Conservation (phyloP, 1,140 invertebrate genomes). For the Drosophila yakuba region DNA sequence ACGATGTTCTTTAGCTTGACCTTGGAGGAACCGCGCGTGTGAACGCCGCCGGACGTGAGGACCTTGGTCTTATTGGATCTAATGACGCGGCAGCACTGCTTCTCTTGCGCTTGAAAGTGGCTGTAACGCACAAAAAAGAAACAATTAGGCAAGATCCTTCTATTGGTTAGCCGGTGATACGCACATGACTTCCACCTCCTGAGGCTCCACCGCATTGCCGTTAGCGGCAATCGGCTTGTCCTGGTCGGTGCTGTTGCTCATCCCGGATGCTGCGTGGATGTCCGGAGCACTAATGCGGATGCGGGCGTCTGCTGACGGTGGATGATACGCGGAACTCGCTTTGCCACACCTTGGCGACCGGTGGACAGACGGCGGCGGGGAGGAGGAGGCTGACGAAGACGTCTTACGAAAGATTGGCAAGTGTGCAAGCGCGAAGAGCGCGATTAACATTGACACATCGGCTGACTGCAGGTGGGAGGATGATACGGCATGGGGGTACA, state of each 20-base stretch:
- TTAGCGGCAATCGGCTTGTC: slow-evolving; percentile 54
- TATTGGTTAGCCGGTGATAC: background rate
- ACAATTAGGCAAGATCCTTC: no score
- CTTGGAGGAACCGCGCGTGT: slow-evolving; percentile 92
- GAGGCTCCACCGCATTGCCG: slow-evolving; percentile 50
- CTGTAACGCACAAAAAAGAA: slow-evolving; percentile 8
- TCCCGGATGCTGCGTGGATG: slow-evolving; percentile 27
- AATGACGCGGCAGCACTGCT: slow-evolving; percentile 89
- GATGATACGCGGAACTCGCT: slow-evolving; percentile 29
- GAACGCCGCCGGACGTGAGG: slow-evolving; percentile 88
- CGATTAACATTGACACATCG: slow-evolving; percentile 80
- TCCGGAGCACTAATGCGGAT: slow-evolving; percentile 15
- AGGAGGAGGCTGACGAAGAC: slow-evolving; percentile 20
- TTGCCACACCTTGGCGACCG: slow-evolving; percentile 73
- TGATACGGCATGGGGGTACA: slow-evolving; percentile 22
- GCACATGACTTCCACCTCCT: slow-evolving; percentile 69
- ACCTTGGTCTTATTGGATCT: slow-evolving; percentile 90
- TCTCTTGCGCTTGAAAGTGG: slow-evolving; percentile 89
- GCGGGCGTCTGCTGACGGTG: slow-evolving; percentile 8
- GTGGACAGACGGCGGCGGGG: slow-evolving; percentile 10
- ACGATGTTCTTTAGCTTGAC: slow-evolving; percentile 96
- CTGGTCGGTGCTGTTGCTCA: slow-evolving; percentile 58
- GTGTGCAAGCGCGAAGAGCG: slow-evolving; percentile 76
- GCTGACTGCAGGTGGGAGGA: slow-evolving; percentile 48
- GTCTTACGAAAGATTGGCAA: slow-evolving; percentile 75